Conservation (phyloP, 2,888 invertebrate species). For the Zhuqinia jingwanae region DNA sequence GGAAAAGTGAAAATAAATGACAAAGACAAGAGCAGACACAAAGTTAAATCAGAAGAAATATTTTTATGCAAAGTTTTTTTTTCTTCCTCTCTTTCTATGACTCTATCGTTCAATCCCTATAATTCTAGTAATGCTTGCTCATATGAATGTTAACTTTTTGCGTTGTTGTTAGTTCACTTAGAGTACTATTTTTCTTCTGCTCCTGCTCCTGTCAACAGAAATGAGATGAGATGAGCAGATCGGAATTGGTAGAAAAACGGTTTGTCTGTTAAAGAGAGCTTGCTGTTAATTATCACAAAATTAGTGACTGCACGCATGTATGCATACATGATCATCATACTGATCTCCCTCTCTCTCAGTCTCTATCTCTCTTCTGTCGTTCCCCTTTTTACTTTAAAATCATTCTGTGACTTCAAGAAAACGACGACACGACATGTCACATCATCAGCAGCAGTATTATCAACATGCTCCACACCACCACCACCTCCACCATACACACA, state of each 20-base stretch:
- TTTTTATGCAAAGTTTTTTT: slow-evolving; percentile 1
- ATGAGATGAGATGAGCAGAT: slow-evolving; percentile 50
- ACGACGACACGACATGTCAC: background rate
- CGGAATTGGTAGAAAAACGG: slow-evolving; percentile 58
- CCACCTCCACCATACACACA: too few species aligned
- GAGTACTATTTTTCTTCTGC: background rate
- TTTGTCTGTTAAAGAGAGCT: slow-evolving; percentile 33
- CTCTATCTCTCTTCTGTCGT: background rate
- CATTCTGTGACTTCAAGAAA: slow-evolving; percentile 13
- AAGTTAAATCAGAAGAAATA: slow-evolving; percentile 33
- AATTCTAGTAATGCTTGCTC: background rate
- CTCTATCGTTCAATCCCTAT: background rate
- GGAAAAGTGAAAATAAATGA: slow-evolving; percentile 59
- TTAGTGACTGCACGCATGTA: slow-evolving; percentile 52
- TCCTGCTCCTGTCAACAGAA: slow-evolving; percentile 58
- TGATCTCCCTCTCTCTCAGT: slow-evolving; percentile 16
- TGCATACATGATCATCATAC: slow-evolving; percentile 13
- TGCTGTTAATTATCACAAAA: slow-evolving; percentile 63
- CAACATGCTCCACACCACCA: background rate
- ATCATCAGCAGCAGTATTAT: background rate
- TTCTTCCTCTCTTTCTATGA: background rate
- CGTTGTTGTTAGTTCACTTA: background rate
- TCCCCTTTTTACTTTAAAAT: slow-evolving; percentile 8
- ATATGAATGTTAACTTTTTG: background rate
- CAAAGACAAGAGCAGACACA: slow-evolving; percentile 50